phyloP scores from a whole-genome alignment of 2,113 vertebrate genomes.

The Megaceryle maxima region DNA sequence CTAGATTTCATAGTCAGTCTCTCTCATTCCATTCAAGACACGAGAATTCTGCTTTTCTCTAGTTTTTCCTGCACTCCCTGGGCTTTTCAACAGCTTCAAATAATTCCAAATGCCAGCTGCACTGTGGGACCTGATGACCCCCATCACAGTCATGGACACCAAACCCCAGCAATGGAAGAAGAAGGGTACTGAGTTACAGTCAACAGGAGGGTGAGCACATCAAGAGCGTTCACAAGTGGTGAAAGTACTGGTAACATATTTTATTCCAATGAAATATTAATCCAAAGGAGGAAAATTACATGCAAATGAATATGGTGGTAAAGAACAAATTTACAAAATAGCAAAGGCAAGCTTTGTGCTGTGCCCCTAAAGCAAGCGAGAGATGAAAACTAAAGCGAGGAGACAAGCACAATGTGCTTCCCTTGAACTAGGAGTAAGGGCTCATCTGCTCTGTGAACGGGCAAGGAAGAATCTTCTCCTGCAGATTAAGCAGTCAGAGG shows the following conservation, averaged over 20 bases:
- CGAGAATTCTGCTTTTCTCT: background rate
- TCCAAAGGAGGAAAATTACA: background rate
- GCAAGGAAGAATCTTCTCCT: background rate
- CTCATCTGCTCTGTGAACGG: background rate
- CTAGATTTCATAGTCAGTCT: background rate
- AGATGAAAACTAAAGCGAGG: background rate
- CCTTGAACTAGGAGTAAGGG: background rate
- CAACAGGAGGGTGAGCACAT: background rate
- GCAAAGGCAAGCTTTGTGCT: background rate
- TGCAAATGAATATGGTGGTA: background rate
- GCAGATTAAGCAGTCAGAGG: constrained; percentile 13
- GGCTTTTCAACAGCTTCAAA: background rate
- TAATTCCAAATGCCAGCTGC: background rate
- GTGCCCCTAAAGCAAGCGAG: background rate
- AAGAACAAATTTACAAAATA: background rate
- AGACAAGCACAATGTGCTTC: background rate
- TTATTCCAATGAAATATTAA: background rate
- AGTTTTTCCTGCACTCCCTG: background rate
- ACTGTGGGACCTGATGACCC: accelerated
- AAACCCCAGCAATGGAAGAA: background rate
- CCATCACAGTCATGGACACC: background rate
- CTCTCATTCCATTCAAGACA: background rate
- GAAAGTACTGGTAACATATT: background rate
- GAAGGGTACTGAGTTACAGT: background rate
- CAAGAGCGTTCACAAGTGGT: background rate